Conservation (phyloP, 2,888 invertebrate genomes). For the Melieria omissa region DNA sequence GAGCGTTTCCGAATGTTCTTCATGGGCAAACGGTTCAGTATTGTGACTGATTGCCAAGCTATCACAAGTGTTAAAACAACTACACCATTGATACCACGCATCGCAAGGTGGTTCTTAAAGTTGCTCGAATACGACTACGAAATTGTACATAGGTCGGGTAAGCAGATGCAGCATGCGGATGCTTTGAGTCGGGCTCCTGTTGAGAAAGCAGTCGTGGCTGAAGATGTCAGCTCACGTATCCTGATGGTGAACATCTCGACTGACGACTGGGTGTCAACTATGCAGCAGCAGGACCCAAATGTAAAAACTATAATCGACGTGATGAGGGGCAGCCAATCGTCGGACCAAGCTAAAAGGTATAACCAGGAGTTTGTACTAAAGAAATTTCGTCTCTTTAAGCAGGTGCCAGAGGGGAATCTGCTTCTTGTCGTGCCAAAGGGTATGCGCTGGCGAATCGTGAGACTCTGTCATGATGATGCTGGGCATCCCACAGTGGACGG, state of each 20-base stretch:
- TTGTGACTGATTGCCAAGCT: conserved; percentile 52
- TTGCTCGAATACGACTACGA: conserved; percentile 45
- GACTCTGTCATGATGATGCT: conserved; percentile 43
- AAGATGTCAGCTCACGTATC: background rate
- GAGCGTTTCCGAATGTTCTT: conserved; percentile 51
- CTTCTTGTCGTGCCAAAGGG: conserved; percentile 13
- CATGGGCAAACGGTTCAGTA: conserved; percentile 31
- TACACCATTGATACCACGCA: conserved; percentile 50
- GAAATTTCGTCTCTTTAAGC: background rate
- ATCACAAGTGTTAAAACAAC: conserved; percentile 51
- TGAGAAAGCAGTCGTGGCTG: background rate
- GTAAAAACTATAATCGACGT: background rate
- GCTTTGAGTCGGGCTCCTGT: conserved; percentile 47
- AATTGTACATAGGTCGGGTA: too few relatives aligned
- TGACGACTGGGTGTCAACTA: conserved; percentile 1
- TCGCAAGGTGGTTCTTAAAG: conserved; percentile 49
- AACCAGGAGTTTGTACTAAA: background rate
- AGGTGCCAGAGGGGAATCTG: background rate
- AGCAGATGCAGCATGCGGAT: conserved; percentile 55
- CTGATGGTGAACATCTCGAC: background rate
- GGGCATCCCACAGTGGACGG: conserved; percentile 44
- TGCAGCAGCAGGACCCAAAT: background rate
- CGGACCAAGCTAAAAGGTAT: too few relatives aligned
- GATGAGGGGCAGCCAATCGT: too few relatives aligned
- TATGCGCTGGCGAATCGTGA: conserved; percentile 37